Evolutionary conservation across 2,888 invertebrate genomes (phyloP).

Genomic region (Pelosia muscerda): DNA sequence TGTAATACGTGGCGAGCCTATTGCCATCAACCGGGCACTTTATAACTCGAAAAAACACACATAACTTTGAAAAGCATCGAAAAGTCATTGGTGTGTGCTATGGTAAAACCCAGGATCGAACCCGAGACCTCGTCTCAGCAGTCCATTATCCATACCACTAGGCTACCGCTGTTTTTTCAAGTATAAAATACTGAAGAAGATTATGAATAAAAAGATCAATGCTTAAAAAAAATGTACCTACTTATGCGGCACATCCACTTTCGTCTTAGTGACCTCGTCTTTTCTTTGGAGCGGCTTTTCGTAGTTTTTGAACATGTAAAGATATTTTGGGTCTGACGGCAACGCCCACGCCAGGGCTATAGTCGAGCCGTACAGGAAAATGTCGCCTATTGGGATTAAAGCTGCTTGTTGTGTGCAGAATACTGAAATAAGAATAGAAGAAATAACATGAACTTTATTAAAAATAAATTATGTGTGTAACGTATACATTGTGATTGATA

Average conservation of each 20-base stretch:
- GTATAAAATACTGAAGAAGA: not conserved
- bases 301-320: constrained; percentile 68
- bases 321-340: constrained; percentile 85
- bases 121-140: no score
- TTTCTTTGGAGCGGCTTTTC: constrained; percentile 66
- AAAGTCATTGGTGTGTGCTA: no score
- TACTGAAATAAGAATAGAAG: constrained; percentile 71
- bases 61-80: no score
- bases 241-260: constrained; percentile 64
- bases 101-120: no score
- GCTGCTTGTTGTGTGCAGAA: constrained; percentile 89
- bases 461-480: no score
- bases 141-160: no score
- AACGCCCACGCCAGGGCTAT: constrained; percentile 92
- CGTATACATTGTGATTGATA: no score
- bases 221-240: constrained; percentile 37
- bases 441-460: no score
- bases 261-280: constrained; percentile 57
- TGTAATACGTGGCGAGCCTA: no score
- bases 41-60: no score
- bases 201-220: not conserved
- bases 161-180: not conserved
- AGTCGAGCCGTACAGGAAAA: constrained; percentile 90
- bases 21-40: no score
- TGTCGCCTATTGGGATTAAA: constrained; percentile 84